Evolutionary conservation across 2,888 invertebrate species (phyloP), one percentile per base, ranked within the genome.

Genomic region (Caenorhabditis macrosperma): DNA sequence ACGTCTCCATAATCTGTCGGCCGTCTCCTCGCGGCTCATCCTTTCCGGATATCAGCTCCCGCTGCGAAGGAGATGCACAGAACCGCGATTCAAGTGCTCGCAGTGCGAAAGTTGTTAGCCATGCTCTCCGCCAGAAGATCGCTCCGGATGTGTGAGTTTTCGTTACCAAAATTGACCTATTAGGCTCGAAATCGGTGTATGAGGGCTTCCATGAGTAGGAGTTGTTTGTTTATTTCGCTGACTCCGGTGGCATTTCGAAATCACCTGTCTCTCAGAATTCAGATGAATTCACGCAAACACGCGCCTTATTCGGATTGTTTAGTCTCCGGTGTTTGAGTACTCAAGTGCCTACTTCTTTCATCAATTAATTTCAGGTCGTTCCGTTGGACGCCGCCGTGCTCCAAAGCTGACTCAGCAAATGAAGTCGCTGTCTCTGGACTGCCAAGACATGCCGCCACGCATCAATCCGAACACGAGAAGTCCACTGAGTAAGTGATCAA

Each of bases 351-450:
- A n/a, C n/a, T n/a, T n/a, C n/a, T n/a, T n/a, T n/a, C n/a, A n/a
- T n/a, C n/a, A n/a, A n/a, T n/a, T n/a, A n/a, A n/a, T n/a, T 81
- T 41, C 78, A 85, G 82, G 83, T 57, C 76, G 81, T 9, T 82
- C 78, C 50, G 68, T 71, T 30, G 81, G 86, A 22, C 82, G 88
- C n/a, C 86, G 85, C 15, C 81, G 88, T 44, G 86, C 88, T 33
- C 90, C 90, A 2, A 89, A 89, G 66, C 85, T 90, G 66, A 83
- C 86, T 10, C 87, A 88, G 64, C 90, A 90, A 63, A 90, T 90
- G 90, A 90, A 90, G 64, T 88, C 88, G 7, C 82, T 89, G 26
- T 90, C 89, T 12, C 69, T 90, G 68, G 90, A 90, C 66, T 90
- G 89, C 59, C 89, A 90, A 30, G 89, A 90, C 38, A 86, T 86